Percentiles rank a stretch among this genome's conserved stretches.
phyloP scores from a whole-genome alignment of 2,797 vertebrate genomes.

The Sebastes oblongus region DNA sequence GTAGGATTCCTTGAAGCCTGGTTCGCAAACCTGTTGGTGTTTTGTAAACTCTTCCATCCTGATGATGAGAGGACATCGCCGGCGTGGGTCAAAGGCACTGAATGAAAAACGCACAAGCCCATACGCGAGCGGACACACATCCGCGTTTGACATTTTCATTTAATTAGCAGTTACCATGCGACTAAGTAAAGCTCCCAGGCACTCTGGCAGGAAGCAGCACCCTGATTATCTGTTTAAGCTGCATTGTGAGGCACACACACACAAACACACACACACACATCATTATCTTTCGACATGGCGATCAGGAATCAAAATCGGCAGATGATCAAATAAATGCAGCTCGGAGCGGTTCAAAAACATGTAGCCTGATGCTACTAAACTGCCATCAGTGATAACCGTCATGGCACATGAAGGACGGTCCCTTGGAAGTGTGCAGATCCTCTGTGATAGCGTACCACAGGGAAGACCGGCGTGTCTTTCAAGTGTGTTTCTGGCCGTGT shows the following conservation, averaged over 20 bases:
- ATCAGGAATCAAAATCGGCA: constrained; percentile 30
- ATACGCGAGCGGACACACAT: constrained; percentile 3
- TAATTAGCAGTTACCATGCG: constrained; percentile 77
- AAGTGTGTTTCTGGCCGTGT: constrained; percentile 36
- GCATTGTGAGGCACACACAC: constrained; percentile 15
- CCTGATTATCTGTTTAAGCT: constrained; percentile 67
- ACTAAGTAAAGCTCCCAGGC: constrained; percentile 63
- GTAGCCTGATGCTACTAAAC: constrained; percentile 36
- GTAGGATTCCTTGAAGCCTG: background rate
- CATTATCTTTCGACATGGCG: constrained; percentile 56
- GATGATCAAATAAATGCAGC: constrained; percentile 66
- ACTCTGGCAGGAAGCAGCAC: constrained; percentile 63
- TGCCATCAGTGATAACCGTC: constrained; percentile 57
- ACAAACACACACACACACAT: constrained; percentile 28
- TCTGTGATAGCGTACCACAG: constrained; percentile 30
- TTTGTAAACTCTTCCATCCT: background rate
- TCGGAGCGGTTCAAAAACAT: constrained; percentile 53
- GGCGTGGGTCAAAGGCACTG: constrained; percentile 2
- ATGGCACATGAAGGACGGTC: constrained; percentile 39
- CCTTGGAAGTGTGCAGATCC: constrained; percentile 45
- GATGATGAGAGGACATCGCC: constrained; percentile 8
- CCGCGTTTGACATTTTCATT: constrained; percentile 75
- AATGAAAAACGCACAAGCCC: constrained; percentile 3
- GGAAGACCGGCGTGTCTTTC: constrained; percentile 34
- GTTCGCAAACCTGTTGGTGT: background rate